Base-by-base conservation (phyloP, 2,113 vertebrate species). In the Dipodomys ordii region DNA sequence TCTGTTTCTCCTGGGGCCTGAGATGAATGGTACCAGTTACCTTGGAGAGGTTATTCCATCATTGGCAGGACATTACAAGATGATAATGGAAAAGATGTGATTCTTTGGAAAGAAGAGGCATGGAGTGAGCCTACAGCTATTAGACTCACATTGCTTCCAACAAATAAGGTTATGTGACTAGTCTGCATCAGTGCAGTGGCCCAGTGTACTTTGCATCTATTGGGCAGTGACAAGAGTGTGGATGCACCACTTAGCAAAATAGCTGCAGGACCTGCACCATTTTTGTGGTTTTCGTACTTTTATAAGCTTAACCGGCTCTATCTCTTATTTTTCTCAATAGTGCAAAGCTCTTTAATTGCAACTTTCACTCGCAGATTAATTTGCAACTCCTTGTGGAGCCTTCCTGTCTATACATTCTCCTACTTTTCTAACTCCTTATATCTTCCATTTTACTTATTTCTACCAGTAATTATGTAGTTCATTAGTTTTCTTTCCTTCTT, bases 221-320 rank as follows among this genome's bases (percentile, higher is more conserved):
- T 62, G 57, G 74, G 69, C 25, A 20, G 20, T 80, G 65, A 64
- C 30, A 81, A 44, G 32, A n/a, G 2, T 13, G 9, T 46, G 30
- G 2, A 13, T 3, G 53, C 53, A 57, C 2, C 15, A 57, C 67
- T 32, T 82, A 65, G 57, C 49, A 87, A 67, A 83, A 15, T 27
- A 67, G 81, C 20, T 94, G 28, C 44, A 67, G 44, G 87, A 83
- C 44, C 7, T 87, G 44, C 78, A 68, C 35, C 53, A 72, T 85
- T 76, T 13, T 73, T 92, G 64, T 35, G 35, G 69, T 87, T 92
- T 90, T 93, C 72, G 69, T 25, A 68, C 44, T n/a, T 16, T 30
- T 60, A 25, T 11, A 46, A 86, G 15, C 69, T 18, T 71, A n/a
- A 72, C 32, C 53, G 35, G 46, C 53, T 3, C 6, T 5, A 11